A percentile compares a stretch with the other conserved stretches of the same genome.
These are phyloP conservation scores for Eubasilissa regina DNA, from an alignment of 1,140 invertebrate species.

Conservation along the genomic window DNA sequence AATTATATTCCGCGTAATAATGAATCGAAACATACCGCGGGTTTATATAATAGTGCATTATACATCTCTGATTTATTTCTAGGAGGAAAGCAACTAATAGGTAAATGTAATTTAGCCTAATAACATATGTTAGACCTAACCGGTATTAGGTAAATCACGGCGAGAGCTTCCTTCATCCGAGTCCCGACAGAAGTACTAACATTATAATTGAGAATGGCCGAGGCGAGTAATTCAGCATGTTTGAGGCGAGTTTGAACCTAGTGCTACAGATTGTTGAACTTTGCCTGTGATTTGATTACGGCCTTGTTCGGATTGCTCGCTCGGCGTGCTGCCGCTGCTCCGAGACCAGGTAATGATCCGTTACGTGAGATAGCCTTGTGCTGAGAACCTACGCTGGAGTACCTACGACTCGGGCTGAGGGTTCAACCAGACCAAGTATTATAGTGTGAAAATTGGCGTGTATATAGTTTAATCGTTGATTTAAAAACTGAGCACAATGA, in stretches of 20 bases:
- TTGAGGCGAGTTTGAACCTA: conserved; percentile 18
- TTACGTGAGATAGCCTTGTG: conserved; percentile 56
- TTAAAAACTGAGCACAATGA: no score
- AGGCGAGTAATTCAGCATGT: conserved; percentile 4
- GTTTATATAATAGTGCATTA: no score
- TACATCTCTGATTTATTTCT: background rate
- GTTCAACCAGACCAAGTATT: background rate
- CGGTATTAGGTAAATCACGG: conserved; percentile 17
- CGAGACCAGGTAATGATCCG: conserved; percentile 51
- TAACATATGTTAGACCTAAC: background rate
- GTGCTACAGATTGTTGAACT: conserved; percentile 33
- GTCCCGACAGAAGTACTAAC: background rate
- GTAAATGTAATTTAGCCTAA: conserved; percentile 15
- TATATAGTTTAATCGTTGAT: no score
- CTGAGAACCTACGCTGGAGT: background rate
- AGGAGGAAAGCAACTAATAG: background rate
- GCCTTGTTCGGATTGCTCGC: conserved; percentile 52
- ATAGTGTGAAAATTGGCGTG: background rate
- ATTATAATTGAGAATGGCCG: background rate
- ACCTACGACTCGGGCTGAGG: no score
- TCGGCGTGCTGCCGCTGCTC: background rate
- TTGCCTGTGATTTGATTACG: conserved; percentile 51
- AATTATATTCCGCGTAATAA: no score
- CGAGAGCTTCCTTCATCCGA: background rate
- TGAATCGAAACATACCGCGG: no score